Conservation (phyloP, 1,140 invertebrate genomes). For the Saccostrea echinata region DNA sequence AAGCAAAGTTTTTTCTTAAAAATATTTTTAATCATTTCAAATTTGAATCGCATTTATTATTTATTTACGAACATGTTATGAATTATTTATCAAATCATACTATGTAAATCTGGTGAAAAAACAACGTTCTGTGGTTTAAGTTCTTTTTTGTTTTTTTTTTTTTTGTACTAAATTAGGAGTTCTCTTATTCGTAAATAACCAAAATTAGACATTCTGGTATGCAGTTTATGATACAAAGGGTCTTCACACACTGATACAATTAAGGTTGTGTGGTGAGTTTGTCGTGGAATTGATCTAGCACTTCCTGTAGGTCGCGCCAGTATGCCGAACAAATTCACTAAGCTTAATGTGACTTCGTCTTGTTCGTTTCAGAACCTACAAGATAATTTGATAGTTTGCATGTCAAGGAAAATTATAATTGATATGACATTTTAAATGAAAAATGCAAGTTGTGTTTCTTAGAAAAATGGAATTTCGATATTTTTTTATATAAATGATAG, state of each 20-base stretch:
- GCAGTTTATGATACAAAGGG: not conserved
- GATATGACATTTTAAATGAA: not conserved
- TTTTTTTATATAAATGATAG: not conserved
- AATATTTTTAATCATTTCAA: not conserved
- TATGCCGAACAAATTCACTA: not conserved
- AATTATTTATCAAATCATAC: conserved; percentile 21
- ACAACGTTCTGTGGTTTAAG: not conserved
- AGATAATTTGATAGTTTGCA: not conserved
- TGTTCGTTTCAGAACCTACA: not conserved
- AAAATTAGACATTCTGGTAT: conserved; percentile 24
- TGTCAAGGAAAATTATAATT: not conserved
- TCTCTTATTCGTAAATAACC: conserved; percentile 8
- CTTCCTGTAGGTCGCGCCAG: not conserved
- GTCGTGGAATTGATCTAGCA: conserved; percentile 23
- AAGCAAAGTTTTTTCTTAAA: not conserved
- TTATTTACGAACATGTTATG: conserved; percentile 15
- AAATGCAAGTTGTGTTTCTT: not conserved
- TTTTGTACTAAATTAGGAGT: not conserved
- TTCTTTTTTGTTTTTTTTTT: not conserved
- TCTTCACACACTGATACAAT: conserved; percentile 24
- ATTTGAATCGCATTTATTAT: not conserved
- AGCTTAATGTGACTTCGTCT: not conserved
- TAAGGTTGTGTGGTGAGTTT: conserved; percentile 6
- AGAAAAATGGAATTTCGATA: not conserved
- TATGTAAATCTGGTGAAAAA: conserved; percentile 4